Conservation (phyloP, 53 echinoderm and acorn worm species). For the Stichopus horrens region DNA sequence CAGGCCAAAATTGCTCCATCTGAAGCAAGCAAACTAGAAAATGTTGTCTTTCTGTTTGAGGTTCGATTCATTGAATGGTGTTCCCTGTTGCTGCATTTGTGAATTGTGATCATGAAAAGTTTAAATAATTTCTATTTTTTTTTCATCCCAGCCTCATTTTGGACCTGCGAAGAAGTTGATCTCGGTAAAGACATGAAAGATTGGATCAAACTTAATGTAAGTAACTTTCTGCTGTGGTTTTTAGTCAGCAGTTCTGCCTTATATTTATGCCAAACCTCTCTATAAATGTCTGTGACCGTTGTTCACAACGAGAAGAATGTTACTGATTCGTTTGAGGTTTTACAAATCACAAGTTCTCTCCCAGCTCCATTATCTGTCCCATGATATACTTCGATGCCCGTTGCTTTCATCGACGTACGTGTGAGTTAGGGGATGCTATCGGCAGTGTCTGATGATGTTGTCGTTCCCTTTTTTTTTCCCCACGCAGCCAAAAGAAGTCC, state of each 20-base stretch:
- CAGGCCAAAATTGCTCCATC: neutral
- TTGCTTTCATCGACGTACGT: neutral
- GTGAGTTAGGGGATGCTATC: too few species aligned
- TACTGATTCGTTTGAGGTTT: too few species aligned
- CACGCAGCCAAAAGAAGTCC: constrained; percentile 67
- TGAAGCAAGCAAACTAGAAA: neutral
- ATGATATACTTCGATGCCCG: neutral
- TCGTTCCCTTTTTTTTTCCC: neutral
- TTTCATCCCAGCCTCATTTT: constrained; percentile 83
- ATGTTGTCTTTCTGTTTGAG: too few species aligned
- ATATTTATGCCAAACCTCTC: too few species aligned
- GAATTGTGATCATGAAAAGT: too few species aligned
- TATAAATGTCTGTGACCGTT: too few species aligned
- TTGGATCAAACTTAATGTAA: constrained; percentile 79
- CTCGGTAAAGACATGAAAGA: constrained; percentile 74
- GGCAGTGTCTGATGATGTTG: neutral
- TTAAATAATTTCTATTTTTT: neutral
- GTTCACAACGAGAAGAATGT: too few species aligned
- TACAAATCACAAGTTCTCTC: too few species aligned
- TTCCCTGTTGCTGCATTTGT: too few species aligned
- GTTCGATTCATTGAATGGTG: too few species aligned
- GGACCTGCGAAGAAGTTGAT: constrained; percentile 96
- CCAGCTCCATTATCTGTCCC: neutral
- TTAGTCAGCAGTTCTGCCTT: too few species aligned
- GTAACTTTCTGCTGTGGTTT: neutral